Evolutionary conservation across 2,888 invertebrate species (phyloP).

Genomic region (Microctonus aethiopoides): DNA sequence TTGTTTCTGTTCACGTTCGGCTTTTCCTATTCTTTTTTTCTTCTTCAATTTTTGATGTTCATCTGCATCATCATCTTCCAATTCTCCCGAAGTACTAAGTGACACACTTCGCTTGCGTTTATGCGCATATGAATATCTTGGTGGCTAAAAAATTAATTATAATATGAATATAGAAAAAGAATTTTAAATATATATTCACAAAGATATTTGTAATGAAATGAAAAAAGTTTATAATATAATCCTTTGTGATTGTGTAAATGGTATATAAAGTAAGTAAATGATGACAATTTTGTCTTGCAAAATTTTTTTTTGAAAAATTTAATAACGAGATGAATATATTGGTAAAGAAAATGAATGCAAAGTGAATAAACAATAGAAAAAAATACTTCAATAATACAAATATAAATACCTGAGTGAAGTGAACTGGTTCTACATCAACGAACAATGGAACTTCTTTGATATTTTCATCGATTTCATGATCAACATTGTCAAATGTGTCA

Average conservation of each 20-base stretch:
- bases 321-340: no score
- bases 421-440: slow-evolving; percentile 53
- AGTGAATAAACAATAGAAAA: slow-evolving; percentile 11
- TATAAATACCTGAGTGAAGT: slow-evolving; percentile 53
- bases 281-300: no score
- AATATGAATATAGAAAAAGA: no score
- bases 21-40: slow-evolving; percentile 45
- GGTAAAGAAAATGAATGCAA: slow-evolving; percentile 16
- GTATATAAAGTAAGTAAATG: no score
- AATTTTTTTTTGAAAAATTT: no score
- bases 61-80: slow-evolving; percentile 36
- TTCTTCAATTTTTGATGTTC: slow-evolving; percentile 26
- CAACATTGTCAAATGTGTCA: slow-evolving; percentile 55
- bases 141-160: slow-evolving; percentile 52
- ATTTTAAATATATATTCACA: no score
- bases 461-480: slow-evolving; percentile 37
- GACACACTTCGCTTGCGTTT: slow-evolving; percentile 50
- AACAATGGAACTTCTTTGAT: slow-evolving; percentile 47
- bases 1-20: slow-evolving; percentile 45
- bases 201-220: no score
- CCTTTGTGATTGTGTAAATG: no score
- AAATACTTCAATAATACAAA: background rate
- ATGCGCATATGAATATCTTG: slow-evolving; percentile 51
- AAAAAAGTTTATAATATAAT: no score
- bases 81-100: slow-evolving; percentile 32